Evolutionary conservation across 2,888 invertebrate genomes (phyloP), one percentile per base, ranked within the genome.

Genomic region (Homarus gammarus): DNA sequence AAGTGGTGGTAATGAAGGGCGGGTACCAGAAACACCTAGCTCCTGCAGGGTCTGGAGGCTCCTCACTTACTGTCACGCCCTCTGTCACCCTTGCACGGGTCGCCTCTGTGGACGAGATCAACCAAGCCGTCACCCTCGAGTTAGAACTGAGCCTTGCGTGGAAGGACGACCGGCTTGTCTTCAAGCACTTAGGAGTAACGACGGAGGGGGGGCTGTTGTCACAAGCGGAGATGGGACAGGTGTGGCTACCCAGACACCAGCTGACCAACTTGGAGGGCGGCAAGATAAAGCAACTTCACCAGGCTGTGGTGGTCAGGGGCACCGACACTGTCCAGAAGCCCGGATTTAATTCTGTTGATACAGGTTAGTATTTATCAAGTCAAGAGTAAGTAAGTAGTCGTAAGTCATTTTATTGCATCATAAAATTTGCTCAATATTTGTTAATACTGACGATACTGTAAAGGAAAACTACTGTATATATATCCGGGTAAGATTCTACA

Each of bases 151-250:
- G 44, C 61, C 40, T 82, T 27, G 12, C 82, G 27, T 82, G 82
- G 82, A 44, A 44, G n/a, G 82, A 68, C 40, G 31, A 33, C 1
- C 3, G 82, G 33, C 31, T 82, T 22, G 6, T 18, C 33, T 82
- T 82, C 68, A 40, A 82, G 12, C 31, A 82, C 70, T 64, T 82
- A 33, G 40, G 64, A 15, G 82, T 44, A 22, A 38, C 75, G 27
- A 27, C 36, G 44, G 27, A 75, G 40, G 44, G 44, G 8, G 44
- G 18, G 6, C n/a, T 44, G 40, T 40, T 75, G 44, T 75, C 75
- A 8, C 6, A 33, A 40, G 27, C 12, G 38, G 75, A 38, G n/a
- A 44, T 44, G 36, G 27, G 38, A 40, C 18, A 38, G 22, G 38
- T 75, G 36, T 75, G 75, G 75, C 40, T 44, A 22, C 75, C 75